Conservation (phyloP, 30 jellyfish, hydroid and myxozoan species). For the Turritopsis dohrnii region DNA sequence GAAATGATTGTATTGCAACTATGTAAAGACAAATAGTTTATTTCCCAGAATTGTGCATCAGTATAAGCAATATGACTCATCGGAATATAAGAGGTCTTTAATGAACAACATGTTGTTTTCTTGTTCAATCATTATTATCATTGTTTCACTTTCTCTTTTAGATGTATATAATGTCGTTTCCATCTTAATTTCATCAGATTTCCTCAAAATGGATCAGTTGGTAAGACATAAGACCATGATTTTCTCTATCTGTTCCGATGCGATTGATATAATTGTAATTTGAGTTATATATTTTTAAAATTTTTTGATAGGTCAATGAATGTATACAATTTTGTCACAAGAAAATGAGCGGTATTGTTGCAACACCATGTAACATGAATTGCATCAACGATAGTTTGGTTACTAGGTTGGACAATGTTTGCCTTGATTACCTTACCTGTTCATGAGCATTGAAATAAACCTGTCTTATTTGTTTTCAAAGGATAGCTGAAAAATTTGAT, state of each 20-base stretch:
- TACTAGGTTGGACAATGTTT: conserved; percentile 48
- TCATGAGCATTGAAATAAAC: neutral
- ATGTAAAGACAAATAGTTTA: no score
- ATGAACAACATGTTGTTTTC: neutral
- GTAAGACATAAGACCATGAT: no score
- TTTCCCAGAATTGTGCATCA: no score
- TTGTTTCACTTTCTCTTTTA: conserved; percentile 16
- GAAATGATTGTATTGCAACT: neutral
- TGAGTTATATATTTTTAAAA: no score
- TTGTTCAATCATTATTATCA: neutral
- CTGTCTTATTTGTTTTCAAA: neutral
- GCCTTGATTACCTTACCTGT: no score
- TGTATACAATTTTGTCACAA: conserved; percentile 63
- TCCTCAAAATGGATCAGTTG: conserved; percentile 73
- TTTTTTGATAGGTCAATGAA: conserved; percentile 51
- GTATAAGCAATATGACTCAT: no score
- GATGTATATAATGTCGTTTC: conserved; percentile 75
- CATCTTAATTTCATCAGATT: conserved; percentile 82
- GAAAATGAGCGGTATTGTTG: conserved; percentile 63
- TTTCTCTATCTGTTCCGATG: no score
- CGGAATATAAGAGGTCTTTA: neutral
- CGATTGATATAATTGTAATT: no score
- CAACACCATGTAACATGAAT: conserved; percentile 82
- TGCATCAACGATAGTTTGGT: conserved; percentile 81
- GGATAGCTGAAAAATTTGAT: conserved; percentile 60